Percentiles rank a stretch among this genome's conserved stretches.
phyloP scores from a whole-genome alignment of 1,140 invertebrate species.

The Amyelois transitella region DNA sequence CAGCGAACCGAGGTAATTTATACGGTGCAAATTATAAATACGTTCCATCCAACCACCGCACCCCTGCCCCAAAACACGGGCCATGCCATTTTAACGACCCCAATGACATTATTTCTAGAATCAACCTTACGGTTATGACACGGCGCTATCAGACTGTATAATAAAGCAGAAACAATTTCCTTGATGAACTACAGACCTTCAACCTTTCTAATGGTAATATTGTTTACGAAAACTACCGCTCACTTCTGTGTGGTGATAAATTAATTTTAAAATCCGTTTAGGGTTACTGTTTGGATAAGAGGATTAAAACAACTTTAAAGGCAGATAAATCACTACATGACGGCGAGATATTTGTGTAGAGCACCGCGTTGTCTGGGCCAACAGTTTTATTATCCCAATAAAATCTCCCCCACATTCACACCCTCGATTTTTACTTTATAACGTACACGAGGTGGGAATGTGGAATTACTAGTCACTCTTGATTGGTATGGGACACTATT shows the following conservation, averaged over 20 bases:
- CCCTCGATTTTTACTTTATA: conserved; percentile 36
- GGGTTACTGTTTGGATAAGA: neutral
- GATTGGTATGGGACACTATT: conserved; percentile 39
- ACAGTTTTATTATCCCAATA: conserved; percentile 51
- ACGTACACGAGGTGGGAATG: conserved; percentile 31
- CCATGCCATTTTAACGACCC: conserved; percentile 16
- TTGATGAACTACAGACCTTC: neutral
- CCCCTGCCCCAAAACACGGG: conserved; percentile 8
- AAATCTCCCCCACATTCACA: conserved; percentile 43
- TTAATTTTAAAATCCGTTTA: neutral
- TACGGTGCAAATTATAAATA: neutral
- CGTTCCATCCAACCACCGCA: conserved; percentile 1
- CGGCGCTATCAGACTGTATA: neutral
- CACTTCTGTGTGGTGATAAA: neutral
- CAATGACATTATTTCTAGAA: conserved; percentile 15
- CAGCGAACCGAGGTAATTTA: neutral
- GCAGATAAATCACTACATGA: neutral
- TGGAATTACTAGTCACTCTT: conserved; percentile 35
- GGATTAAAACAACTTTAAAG: neutral
- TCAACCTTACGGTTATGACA: neutral
- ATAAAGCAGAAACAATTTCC: neutral
- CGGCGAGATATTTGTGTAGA: conserved; percentile 13
- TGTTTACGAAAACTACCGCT: neutral
- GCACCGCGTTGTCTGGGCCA: conserved; percentile 23
- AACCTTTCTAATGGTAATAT: neutral